Base-by-base conservation (phyloP, 2,888 invertebrate species). In the Polylopha cassiicola region DNA sequence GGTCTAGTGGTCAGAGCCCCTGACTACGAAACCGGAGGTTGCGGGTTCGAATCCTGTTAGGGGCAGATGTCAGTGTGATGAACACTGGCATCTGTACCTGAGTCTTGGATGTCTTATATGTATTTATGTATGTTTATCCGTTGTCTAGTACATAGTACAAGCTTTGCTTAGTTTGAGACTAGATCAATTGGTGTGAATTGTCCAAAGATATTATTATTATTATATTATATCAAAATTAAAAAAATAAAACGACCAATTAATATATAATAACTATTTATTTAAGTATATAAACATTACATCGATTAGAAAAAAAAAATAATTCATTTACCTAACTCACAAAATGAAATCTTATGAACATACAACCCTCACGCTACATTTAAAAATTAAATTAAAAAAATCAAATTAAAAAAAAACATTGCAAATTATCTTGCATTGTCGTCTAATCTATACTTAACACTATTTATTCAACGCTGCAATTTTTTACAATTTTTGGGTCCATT, bases 191-290 rank as follows among this genome's bases (percentile, higher is more conserved):
- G n/a, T n/a, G n/a, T n/a, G n/a, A n/a, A 17, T 18, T 3, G 18
- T 18, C 24, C 4, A 28, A 8, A 3, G 17, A 10, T 6, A 13
- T 5, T 15, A 4, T 3, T 26, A 3, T 5, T 13, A 26, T 14
- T 7, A 5, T 5, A 5, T 7, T 28, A 7, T 26, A 13, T 22
- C 20, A 20, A 4, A 8, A 10, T 11, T 0, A 9, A 21, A 15
- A 13, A 58, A 81, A 81, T 81, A 67, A 81, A 81, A 82, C 81
- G 34, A 79, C 53, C 51, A 52, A 69, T 73, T 62, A 81, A 80
- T 82, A 82, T 81, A 84, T 82, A 81, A 82, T 85, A 85, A 85
- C 84, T 85, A 85, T 85, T 79, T 82, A 84, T 81, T 76, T 82
- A 84, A 79, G 75, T 84, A 80, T 84, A 84, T 81, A 84, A 84